Conservation (phyloP, 1,140 invertebrate genomes). For the Drosophila suzukii region DNA sequence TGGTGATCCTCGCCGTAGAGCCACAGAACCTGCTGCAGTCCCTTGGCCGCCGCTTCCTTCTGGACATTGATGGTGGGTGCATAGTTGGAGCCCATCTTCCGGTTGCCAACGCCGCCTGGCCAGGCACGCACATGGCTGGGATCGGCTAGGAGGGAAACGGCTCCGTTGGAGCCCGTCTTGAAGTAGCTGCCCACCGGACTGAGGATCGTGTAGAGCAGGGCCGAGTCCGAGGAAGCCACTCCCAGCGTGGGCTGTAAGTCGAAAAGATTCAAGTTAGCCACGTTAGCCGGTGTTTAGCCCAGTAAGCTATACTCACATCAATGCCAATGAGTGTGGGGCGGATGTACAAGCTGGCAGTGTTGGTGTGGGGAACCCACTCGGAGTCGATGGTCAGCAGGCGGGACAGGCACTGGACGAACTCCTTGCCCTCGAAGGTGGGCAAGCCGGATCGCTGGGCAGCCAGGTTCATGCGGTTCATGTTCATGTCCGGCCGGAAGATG, state of each 20-base stretch:
- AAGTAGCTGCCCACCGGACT: slow-evolving; percentile 98
- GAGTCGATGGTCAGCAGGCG: slow-evolving; percentile 96
- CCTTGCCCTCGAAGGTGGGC: slow-evolving; percentile 94
- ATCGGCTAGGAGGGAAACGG: slow-evolving; percentile 88
- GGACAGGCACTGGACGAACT: slow-evolving; percentile 94
- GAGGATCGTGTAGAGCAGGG: slow-evolving; percentile 95
- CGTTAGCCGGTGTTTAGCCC: slow-evolving; percentile 4
- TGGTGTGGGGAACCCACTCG: slow-evolving; percentile 98
- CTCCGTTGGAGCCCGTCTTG: slow-evolving; percentile 87
- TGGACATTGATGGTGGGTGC: slow-evolving; percentile 94
- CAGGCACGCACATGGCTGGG: slow-evolving; percentile 90
- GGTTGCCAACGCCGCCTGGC: slow-evolving; percentile 97
- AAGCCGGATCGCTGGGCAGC: slow-evolving; percentile 94
- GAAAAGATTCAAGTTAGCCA: neutral
- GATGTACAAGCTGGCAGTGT: slow-evolving; percentile 96
- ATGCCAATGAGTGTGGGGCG: slow-evolving; percentile 98
- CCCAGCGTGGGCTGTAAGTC: slow-evolving; percentile 93
- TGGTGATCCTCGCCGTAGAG: slow-evolving; percentile 97
- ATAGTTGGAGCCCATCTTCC: slow-evolving; percentile 98
- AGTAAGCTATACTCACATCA: slow-evolving; percentile 89
- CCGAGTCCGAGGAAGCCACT: slow-evolving; percentile 92
- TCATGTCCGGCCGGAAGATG: slow-evolving; percentile 97
- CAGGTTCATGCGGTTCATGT: slow-evolving; percentile 96
- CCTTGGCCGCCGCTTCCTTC: slow-evolving; percentile 90
- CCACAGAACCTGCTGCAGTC: slow-evolving; percentile 98